These are phyloP conservation scores for Maconellicoccus hirsutus DNA, from an alignment of 1,140 invertebrate genomes.

Conservation along the genomic window DNA sequence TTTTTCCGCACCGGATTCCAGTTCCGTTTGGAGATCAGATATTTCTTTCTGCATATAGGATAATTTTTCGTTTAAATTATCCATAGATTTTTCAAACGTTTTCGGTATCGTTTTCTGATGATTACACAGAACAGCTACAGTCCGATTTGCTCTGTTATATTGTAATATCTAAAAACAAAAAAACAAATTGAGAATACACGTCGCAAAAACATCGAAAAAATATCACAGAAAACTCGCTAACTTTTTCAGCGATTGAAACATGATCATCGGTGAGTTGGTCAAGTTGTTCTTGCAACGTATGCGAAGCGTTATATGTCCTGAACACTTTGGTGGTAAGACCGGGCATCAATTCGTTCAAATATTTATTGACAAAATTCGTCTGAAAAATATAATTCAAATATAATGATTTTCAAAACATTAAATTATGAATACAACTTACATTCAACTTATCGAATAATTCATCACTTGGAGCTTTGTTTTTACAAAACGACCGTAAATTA, in stretches of 20 bases:
- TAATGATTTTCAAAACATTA: not conserved
- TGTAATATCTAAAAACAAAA: conserved; percentile 52
- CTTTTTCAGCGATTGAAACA: conserved; percentile 63
- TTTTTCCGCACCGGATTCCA: conserved; percentile 66
- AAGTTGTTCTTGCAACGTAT: conserved; percentile 92
- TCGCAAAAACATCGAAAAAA: too few species aligned
- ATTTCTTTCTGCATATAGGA: conserved; percentile 62
- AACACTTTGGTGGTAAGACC: conserved; percentile 99
- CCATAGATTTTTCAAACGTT: conserved; percentile 97
- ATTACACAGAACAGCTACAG: conserved; percentile 98
- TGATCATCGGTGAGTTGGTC: conserved; percentile 80
- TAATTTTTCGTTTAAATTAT: conserved; percentile 94
- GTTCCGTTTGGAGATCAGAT: conserved; percentile 63
- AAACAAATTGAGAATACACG: not conserved
- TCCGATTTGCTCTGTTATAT: conserved; percentile 96
- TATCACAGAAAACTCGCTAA: conserved; percentile 25
- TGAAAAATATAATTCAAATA: conserved; percentile 33
- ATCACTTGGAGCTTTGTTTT: conserved; percentile 88
- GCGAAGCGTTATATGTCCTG: conserved; percentile 98
- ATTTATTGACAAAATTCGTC: conserved; percentile 92
- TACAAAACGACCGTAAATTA: conserved; percentile 94
- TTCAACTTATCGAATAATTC: conserved; percentile 97
- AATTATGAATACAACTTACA: not conserved
- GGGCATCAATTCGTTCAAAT: conserved; percentile 95
- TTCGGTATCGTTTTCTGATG: conserved; percentile 96